A percentile compares a stretch with the other conserved stretches of the same genome.
phyloP scores from a whole-genome alignment of 2,888 invertebrate genomes.

The Zhengitettix transpicula region DNA sequence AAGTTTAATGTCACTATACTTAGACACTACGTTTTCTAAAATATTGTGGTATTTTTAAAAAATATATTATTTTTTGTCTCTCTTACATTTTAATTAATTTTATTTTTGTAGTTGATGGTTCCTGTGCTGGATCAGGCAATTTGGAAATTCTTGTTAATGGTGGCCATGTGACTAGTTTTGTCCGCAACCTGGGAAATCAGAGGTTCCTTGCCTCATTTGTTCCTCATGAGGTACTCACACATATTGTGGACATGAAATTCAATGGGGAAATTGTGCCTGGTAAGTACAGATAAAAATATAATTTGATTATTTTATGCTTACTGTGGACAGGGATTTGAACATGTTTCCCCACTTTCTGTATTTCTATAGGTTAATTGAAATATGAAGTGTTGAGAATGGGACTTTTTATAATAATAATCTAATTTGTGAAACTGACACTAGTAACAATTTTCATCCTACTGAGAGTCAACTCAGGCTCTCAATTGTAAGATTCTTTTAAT shows the following conservation, averaged over 20 bases:
- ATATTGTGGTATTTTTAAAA: no score
- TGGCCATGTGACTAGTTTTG: slow-evolving; percentile 85
- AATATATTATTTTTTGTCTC: slow-evolving; percentile 4
- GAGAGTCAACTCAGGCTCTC: no score
- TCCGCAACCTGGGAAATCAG: slow-evolving; percentile 76
- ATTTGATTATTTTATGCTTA: background rate
- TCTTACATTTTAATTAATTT: slow-evolving; percentile 5
- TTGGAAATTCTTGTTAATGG: slow-evolving; percentile 91
- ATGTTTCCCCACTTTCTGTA: no score
- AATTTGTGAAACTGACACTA: no score
- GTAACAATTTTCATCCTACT: no score
- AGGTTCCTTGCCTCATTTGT: slow-evolving; percentile 84
- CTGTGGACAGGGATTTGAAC: no score
- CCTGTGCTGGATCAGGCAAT: slow-evolving; percentile 90
- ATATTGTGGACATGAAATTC: slow-evolving; percentile 85
- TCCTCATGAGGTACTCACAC: slow-evolving; percentile 69
- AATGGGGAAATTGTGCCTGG: slow-evolving; percentile 82
- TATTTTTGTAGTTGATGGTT: slow-evolving; percentile 65
- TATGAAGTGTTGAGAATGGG: no score
- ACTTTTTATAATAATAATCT: no score
- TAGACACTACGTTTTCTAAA: no score
- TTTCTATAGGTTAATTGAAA: no score
- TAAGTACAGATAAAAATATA: slow-evolving; percentile 31
- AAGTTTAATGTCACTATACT: no score
- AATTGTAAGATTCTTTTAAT: no score